Base-by-base conservation (phyloP, 1,140 invertebrate genomes). In the Pristionchus pacificus region DNA sequence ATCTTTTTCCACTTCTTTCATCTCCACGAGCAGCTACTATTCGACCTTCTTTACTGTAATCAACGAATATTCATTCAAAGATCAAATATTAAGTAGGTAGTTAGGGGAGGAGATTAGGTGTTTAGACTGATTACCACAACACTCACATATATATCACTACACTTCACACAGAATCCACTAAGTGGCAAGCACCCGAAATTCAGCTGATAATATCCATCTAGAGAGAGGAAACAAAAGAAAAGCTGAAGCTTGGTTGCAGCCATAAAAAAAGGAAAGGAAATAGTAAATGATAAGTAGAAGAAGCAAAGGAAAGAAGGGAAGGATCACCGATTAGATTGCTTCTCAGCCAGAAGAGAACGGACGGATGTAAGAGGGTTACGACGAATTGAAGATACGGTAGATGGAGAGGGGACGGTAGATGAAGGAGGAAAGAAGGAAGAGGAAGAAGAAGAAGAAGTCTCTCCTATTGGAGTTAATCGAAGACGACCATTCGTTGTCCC, bases 11-110 rank as follows among this genome's bases (percentile, higher is more conserved):
- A 49, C 31, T 29, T n/a, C 6, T 55, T 6, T 33, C 65, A 27
- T 38, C 64, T 63, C 64, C 68, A 2, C 38, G 38, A 49, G 60
- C n/a, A 10, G 62, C 38, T 3, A 72, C 30, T 6, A 74, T 72
- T 66, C 73, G 30, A 25, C 73, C 70, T 49, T 71, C 62, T 31
- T 70, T 73, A 60, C 71, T 73, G 71, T 13, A 73, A 62, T 0
- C 25, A n/a, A n/a, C n/a, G n/a, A n/a, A n/a, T n/a, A n/a, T n/a
- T n/a, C n/a, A n/a, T n/a, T n/a, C n/a, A n/a, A n/a, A n/a, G n/a
- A n/a, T n/a, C n/a, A n/a, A n/a, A n/a, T n/a, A n/a, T n/a, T n/a
- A n/a, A n/a, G n/a, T n/a, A n/a, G n/a, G n/a, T n/a, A n/a, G n/a
- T n/a, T n/a, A n/a, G n/a, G n/a, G n/a, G n/a, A n/a, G n/a, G n/a